Percentiles rank a stretch among this genome's conserved stretches.
These are phyloP conservation scores for Andinoacara biseriatus DNA, from an alignment of 2,113 vertebrate genomes.

Conservation along the genomic window DNA sequence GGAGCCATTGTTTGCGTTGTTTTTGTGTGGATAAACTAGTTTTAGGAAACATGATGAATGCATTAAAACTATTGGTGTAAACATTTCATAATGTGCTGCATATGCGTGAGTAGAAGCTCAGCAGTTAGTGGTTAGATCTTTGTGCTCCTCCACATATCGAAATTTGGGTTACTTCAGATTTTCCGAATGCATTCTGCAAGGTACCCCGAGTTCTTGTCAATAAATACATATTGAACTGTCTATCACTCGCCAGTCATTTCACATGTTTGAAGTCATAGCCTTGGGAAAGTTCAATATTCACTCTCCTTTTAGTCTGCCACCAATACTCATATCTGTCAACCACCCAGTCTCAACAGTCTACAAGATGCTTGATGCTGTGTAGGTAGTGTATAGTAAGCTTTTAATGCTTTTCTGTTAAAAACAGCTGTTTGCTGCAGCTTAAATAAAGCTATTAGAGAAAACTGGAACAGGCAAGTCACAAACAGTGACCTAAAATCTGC, in stretches of 20 bases:
- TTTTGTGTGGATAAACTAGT: neutral
- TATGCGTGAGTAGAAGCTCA: neutral
- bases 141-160: neutral
- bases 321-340: conserved; percentile 7
- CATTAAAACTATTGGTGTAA: neutral
- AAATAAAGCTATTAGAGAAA: conserved; percentile 8
- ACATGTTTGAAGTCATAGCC: neutral
- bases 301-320: neutral
- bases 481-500: neutral
- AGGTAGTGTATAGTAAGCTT: neutral
- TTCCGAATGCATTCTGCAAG: neutral
- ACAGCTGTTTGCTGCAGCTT: conserved; percentile 1
- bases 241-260: neutral
- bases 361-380: neutral
- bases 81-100: neutral
- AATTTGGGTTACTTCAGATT: neutral
- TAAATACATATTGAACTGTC: neutral
- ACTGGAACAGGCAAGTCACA: neutral
- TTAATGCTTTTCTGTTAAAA: neutral
- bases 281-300: conserved; percentile 10
- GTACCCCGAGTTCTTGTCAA: neutral
- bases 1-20: neutral
- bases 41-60: neutral
- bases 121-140: neutral
- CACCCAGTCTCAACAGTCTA: neutral